Base-by-base conservation (phyloP, 2,888 invertebrate species). In the Papilio gigon region DNA sequence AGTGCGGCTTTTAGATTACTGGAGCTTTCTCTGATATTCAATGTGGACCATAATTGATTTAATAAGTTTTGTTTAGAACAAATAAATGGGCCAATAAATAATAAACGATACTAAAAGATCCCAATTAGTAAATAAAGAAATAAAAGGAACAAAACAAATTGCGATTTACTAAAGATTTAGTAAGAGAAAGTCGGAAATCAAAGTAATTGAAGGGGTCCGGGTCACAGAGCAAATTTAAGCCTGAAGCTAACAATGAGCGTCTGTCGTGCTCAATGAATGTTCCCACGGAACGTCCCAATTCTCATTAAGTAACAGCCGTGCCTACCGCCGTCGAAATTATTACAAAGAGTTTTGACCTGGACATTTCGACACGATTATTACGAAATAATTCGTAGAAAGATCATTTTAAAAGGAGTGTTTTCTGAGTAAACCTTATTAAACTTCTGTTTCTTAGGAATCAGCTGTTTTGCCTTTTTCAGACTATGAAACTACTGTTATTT, bases 261-360 rank as follows among this genome's bases (percentile, higher is more conserved):
- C 44, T 44, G 62, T 17, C 22, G 22, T 25, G 47, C 42, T 37
- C 11, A 61, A 33, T n/a, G n/a, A 53, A 62, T 4, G 25, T 68
- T 68, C 64, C 22, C 63, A 64, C 33, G 47, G 47, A 62, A 56
- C 33, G 61, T 67, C 50, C 25, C 50, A 61, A 40, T 61, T 62
- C 59, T 35, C 42, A 62, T 62, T 62, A 47, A 53, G 62, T 56
- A 67, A 61, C 53, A 61, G 53, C 40, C 6, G 59, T 47, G 20
- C 4, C 6, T 27, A 47, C 30, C 47, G 12, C 33, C 30, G 9
- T 33, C 25, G 33, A 59, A 42, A 33, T 65, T 42, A 59, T 59
- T 59, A 27, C 30, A 22, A 25, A 40, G 44, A 33, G 20, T 33
- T n/a, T 30, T n/a, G n/a, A 42, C 50, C 22, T 64, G 64, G 9